Conservation (phyloP, 2,888 invertebrate species). For the Neoascia interrupta region DNA sequence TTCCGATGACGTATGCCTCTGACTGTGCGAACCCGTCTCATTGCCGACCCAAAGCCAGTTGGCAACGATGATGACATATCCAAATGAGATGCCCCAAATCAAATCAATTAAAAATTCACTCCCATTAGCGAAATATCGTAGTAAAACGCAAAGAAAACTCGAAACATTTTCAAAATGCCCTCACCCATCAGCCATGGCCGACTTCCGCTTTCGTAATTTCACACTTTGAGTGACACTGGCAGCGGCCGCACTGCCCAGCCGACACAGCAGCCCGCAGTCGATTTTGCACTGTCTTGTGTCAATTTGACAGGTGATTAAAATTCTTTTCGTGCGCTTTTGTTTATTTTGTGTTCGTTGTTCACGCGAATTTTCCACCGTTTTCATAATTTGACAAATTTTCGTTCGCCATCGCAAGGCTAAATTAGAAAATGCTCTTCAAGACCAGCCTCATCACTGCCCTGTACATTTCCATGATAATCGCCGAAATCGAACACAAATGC, state of each 20-base stretch:
- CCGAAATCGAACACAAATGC: constrained; percentile 70
- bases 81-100: background rate
- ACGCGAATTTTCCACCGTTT: constrained; percentile 44
- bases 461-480: constrained; percentile 56
- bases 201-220: constrained; percentile 35
- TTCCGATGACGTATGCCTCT: constrained; percentile 6
- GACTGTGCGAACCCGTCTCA: too few relatives aligned
- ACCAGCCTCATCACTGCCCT: constrained; percentile 40
- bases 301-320: constrained; percentile 56
- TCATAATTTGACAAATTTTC: constrained; percentile 43
- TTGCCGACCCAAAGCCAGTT: too few relatives aligned
- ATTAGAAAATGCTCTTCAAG: constrained; percentile 52
- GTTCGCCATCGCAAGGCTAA: constrained; percentile 13
- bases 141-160: too few relatives aligned
- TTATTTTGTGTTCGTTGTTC: constrained; percentile 60
- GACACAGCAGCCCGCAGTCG: constrained; percentile 13
- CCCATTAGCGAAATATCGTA: too few relatives aligned
- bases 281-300: constrained; percentile 46
- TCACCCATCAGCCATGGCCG: background rate
- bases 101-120: too few relatives aligned
- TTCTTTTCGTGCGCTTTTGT: constrained; percentile 54
- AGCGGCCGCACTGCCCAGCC: constrained; percentile 1
- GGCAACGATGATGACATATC: background rate
- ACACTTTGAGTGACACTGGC: constrained; percentile 35
- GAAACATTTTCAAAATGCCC: too few relatives aligned